phyloP scores from a whole-genome alignment of 2,888 invertebrate species.

The Notodonta ziczac region DNA sequence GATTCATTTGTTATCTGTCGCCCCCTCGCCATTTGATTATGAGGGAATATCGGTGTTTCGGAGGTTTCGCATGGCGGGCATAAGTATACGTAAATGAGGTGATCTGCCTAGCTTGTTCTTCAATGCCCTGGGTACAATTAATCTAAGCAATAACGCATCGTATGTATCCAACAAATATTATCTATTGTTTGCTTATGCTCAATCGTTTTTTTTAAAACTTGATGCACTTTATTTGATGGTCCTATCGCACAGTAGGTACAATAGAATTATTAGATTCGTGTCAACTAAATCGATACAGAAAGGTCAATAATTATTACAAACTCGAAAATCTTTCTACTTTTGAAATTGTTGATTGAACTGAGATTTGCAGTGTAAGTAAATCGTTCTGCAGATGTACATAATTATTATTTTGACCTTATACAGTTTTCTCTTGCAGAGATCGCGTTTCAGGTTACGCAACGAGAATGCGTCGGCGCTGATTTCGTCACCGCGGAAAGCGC shows the following conservation, averaged over 20 bases:
- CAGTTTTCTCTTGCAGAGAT: constrained; percentile 77
- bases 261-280: too few relatives aligned
- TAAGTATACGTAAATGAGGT: too few relatives aligned
- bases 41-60: background rate
- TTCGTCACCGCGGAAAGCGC: constrained; percentile 84
- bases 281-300: too few relatives aligned
- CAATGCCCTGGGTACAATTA: too few relatives aligned
- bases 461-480: constrained; percentile 79
- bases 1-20: constrained; percentile 62
- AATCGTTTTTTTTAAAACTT: too few relatives aligned
- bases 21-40: constrained; percentile 18
- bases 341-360: constrained; percentile 13
- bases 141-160: too few relatives aligned
- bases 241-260: too few relatives aligned
- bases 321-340: background rate
- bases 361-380: constrained; percentile 30
- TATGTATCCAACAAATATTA: too few relatives aligned
- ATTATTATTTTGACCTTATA: constrained; percentile 75
- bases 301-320: background rate
- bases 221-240: too few relatives aligned
- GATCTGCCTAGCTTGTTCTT: too few relatives aligned
- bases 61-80: background rate
- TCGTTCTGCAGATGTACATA: constrained; percentile 53
- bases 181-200: too few relatives aligned
- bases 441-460: constrained; percentile 80